A percentile compares a stretch with the other conserved stretches of the same genome.
phyloP scores from a whole-genome alignment of 2,888 invertebrate genomes.

The Nycteola revayana region DNA sequence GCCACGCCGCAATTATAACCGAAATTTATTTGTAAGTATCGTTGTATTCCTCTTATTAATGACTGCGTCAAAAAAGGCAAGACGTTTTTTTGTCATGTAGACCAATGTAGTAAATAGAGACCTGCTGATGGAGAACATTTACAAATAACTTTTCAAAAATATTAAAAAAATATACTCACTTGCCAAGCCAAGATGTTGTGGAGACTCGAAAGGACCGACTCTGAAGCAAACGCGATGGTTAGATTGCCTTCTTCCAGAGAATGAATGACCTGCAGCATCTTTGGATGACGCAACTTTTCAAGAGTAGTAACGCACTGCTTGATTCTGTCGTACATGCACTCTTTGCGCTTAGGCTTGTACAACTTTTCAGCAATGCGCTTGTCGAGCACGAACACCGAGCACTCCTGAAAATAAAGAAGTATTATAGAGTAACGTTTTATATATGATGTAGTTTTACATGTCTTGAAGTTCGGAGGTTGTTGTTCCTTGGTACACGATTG shows the following conservation, averaged over 20 bases:
- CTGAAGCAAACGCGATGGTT: constrained; percentile 96
- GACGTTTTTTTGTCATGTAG: too few species aligned
- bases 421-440: background rate
- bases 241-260: constrained; percentile 91
- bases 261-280: constrained; percentile 87
- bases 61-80: too few species aligned
- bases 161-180: constrained; percentile 72
- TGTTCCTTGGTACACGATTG: too few species aligned
- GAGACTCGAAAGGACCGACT: constrained; percentile 93
- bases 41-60: too few species aligned
- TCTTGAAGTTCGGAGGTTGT: too few species aligned
- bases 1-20: too few species aligned
- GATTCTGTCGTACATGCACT: constrained; percentile 94
- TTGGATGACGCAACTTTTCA: constrained; percentile 92
- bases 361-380: constrained; percentile 95
- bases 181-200: constrained; percentile 94
- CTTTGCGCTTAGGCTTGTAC: constrained; percentile 93
- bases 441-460: background rate
- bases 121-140: too few species aligned
- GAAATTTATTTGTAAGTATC: too few species aligned
- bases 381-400: constrained; percentile 96
- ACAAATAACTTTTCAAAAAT: background rate
- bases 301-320: constrained; percentile 90
- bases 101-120: too few species aligned
- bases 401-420: constrained; percentile 84